These are phyloP conservation scores for Procavia capensis DNA, from an alignment of 2,113 vertebrate genomes.

Conservation along the genomic window DNA sequence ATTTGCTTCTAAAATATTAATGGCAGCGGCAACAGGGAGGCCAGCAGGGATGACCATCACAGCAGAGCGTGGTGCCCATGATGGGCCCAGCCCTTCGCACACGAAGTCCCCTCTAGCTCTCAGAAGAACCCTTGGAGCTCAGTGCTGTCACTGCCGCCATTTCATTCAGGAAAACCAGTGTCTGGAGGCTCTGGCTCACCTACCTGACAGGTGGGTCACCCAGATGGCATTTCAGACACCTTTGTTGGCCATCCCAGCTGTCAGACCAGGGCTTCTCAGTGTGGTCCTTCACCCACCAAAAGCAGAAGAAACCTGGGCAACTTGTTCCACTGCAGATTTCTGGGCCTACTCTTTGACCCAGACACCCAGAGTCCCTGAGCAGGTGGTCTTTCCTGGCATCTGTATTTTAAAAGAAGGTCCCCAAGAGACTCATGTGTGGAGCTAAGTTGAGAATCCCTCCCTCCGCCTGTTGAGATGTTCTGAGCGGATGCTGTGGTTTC, in stretches of 20 bases:
- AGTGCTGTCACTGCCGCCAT: neutral
- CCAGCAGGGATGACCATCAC: too few relatives aligned
- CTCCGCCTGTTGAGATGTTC: neutral
- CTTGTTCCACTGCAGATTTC: neutral
- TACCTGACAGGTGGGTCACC: neutral
- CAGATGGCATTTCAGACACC: neutral
- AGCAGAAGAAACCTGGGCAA: neutral
- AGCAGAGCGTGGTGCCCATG: too few relatives aligned
- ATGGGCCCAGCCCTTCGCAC: fast-evolving
- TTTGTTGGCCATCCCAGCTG: neutral
- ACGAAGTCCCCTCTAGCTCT: neutral
- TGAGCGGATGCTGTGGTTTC: neutral
- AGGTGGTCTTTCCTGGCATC: too few relatives aligned
- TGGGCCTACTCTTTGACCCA: neutral
- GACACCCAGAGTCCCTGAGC: neutral
- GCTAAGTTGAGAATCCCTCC: neutral
- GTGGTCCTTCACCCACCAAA: neutral
- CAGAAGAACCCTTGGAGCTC: neutral
- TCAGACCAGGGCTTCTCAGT: neutral
- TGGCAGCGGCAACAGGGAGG: too few relatives aligned
- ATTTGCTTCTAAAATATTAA: neutral
- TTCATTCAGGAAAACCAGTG: neutral
- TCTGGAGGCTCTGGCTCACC: neutral
- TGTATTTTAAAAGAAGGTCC: neutral
- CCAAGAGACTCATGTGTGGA: neutral